Conservation (phyloP, 2,113 vertebrate genomes). For the Herpetotheres cachinnans region DNA sequence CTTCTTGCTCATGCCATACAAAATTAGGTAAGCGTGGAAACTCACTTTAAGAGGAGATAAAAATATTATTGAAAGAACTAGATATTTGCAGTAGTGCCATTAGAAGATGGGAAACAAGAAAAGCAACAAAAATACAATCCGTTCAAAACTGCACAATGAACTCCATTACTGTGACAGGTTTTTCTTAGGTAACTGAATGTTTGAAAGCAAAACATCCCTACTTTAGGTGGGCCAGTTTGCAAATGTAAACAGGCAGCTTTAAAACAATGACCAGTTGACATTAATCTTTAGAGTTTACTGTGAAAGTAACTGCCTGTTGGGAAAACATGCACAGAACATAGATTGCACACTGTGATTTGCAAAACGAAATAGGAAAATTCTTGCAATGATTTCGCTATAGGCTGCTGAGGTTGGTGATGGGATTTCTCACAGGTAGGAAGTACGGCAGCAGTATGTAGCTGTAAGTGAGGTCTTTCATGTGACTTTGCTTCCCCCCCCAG, state of each 20-base stretch:
- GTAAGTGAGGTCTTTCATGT: background rate
- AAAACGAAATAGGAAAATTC: background rate
- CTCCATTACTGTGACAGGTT: background rate
- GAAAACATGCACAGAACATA: background rate
- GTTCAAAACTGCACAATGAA: background rate
- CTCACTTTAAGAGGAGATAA: background rate
- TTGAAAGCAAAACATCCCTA: background rate
- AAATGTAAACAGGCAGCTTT: background rate
- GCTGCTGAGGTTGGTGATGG: background rate
- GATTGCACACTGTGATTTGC: background rate
- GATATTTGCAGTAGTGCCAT: background rate
- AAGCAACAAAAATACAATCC: background rate
- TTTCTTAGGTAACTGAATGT: background rate
- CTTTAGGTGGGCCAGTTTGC: background rate
- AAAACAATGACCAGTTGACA: background rate
- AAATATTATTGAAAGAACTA: slow-evolving; percentile 2
- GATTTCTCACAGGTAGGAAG: background rate
- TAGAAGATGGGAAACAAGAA: background rate
- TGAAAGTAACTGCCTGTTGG: background rate
- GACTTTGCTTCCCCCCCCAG: background rate
- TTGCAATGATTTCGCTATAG: background rate
- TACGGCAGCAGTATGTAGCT: background rate
- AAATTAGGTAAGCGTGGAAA: slow-evolving; percentile 44
- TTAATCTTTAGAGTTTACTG: background rate
- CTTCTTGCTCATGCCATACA: background rate